phyloP scores from a whole-genome alignment of 2,888 invertebrate species.

The Nasonia oneida region DNA sequence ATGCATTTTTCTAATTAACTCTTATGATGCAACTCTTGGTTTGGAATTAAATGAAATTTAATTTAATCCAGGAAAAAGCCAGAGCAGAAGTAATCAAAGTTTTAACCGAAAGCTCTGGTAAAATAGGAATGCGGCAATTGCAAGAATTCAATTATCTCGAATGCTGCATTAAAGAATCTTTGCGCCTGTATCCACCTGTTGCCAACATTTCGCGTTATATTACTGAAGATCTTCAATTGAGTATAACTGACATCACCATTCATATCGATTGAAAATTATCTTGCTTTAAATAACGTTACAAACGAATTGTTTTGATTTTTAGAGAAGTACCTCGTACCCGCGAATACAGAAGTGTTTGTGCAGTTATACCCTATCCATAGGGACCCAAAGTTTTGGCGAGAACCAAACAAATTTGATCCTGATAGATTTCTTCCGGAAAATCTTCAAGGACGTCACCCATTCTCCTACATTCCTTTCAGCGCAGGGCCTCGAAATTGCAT shows the following conservation, averaged over 20 bases:
- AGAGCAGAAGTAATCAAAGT: slow-evolving; percentile 75
- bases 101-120: slow-evolving; percentile 79
- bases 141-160: slow-evolving; percentile 85
- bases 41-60: background rate
- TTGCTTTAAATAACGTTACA: background rate
- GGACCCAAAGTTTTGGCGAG: slow-evolving; percentile 83
- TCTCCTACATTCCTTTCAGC: slow-evolving; percentile 85
- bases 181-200: slow-evolving; percentile 85
- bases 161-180: slow-evolving; percentile 85
- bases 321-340: slow-evolving; percentile 81
- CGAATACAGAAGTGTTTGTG: slow-evolving; percentile 81
- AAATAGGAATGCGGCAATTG: slow-evolving; percentile 81
- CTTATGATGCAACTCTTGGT: background rate
- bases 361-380: slow-evolving; percentile 80
- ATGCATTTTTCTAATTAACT: background rate
- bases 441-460: slow-evolving; percentile 81
- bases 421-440: slow-evolving; percentile 85
- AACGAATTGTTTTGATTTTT: slow-evolving; percentile 16
- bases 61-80: slow-evolving; percentile 65
- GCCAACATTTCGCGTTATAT: slow-evolving; percentile 83
- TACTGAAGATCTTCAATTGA: slow-evolving; percentile 80
- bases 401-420: slow-evolving; percentile 84
- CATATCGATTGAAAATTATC: background rate
- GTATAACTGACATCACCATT: slow-evolving; percentile 43
- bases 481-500: slow-evolving; percentile 87